phyloP scores from a whole-genome alignment of 2,113 vertebrate genomes.

The Loxodonta africana region DNA sequence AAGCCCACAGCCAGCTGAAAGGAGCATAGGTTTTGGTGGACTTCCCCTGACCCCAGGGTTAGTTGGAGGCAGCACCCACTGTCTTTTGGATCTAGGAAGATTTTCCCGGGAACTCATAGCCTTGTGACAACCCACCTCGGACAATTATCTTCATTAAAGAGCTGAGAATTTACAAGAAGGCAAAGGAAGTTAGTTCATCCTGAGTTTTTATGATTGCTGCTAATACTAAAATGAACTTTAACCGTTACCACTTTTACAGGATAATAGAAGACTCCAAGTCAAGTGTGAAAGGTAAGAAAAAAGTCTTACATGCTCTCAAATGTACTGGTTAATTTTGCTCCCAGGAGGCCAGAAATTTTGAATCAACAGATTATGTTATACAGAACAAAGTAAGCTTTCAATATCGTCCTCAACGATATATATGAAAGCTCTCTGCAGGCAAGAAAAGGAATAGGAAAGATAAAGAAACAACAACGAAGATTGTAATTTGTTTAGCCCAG shows the following conservation, averaged over 20 bases:
- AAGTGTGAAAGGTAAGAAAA: slow-evolving; percentile 85
- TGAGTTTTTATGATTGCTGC: background rate
- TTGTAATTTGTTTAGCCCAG: background rate
- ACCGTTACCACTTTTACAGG: slow-evolving; percentile 80
- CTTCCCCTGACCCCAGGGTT: background rate
- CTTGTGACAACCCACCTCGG: background rate
- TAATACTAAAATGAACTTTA: slow-evolving; percentile 41
- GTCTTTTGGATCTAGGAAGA: background rate
- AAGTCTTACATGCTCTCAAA: background rate
- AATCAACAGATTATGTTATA: background rate
- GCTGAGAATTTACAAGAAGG: background rate
- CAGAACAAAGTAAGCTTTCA: background rate
- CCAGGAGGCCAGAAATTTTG: background rate
- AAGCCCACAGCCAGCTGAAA: background rate
- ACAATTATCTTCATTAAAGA: slow-evolving; percentile 53
- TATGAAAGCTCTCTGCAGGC: background rate
- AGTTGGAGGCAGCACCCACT: background rate
- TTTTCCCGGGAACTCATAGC: slow-evolving; percentile 5
- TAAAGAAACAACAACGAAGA: background rate
- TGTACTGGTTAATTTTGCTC: background rate
- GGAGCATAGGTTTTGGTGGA: background rate
- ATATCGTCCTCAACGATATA: background rate
- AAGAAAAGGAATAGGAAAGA: background rate
- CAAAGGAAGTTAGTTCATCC: slow-evolving; percentile 7
- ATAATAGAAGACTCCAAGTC: slow-evolving; percentile 74